phyloP scores from a whole-genome alignment of 1,140 invertebrate genomes.

The Saxidomus purpurata region DNA sequence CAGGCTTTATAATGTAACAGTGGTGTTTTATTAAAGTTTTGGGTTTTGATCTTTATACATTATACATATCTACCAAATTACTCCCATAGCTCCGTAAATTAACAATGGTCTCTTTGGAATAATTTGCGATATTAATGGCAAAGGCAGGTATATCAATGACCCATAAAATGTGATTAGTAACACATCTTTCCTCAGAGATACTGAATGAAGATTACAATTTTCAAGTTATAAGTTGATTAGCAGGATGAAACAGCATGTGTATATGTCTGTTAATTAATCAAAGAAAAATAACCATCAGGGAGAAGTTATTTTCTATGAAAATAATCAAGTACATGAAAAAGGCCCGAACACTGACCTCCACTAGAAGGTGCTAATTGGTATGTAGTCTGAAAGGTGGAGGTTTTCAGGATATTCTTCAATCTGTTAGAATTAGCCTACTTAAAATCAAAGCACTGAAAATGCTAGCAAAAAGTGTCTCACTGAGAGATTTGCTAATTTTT shows the following conservation, averaged over 20 bases:
- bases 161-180: background rate
- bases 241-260: background rate
- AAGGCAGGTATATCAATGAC: background rate
- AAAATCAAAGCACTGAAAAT: too few species aligned
- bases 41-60: background rate
- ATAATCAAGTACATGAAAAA: background rate
- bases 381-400: background rate
- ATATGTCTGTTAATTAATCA: conserved; percentile 4
- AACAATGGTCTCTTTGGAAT: background rate
- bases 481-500: too few species aligned
- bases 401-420: too few species aligned
- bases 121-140: too few species aligned
- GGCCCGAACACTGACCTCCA: background rate
- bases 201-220: background rate
- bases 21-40: background rate
- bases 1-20: background rate
- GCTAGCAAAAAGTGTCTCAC: too few species aligned
- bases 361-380: too few species aligned
- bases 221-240: background rate
- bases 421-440: too few species aligned
- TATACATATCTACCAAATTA: background rate
- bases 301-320: background rate
- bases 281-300: background rate
- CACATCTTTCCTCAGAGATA: background rate
- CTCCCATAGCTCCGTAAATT: background rate